These are phyloP conservation scores for Pristionchus entomophagus DNA, from an alignment of 2,888 invertebrate species.

Conservation along the genomic window DNA sequence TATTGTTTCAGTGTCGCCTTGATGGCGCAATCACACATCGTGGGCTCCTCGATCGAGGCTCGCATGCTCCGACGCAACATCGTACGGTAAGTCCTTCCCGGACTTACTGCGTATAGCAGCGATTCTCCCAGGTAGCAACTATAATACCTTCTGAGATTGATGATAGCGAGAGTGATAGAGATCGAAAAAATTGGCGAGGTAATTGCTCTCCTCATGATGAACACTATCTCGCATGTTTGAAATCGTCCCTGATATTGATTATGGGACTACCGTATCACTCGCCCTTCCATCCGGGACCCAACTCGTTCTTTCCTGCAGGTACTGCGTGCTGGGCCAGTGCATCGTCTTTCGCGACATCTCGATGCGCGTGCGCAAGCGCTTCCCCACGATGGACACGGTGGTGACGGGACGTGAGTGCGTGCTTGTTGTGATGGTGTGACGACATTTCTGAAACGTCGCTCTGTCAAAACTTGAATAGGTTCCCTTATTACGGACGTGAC, in stretches of 20 bases:
- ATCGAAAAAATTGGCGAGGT: too few species aligned
- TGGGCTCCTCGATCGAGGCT: not conserved
- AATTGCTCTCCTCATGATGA: not conserved
- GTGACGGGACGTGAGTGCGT: conserved; percentile 42
- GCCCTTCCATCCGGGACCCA: too few species aligned
- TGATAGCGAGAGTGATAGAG: too few species aligned
- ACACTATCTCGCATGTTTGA: too few species aligned
- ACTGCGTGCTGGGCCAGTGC: conserved; percentile 34
- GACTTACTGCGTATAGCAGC: not conserved
- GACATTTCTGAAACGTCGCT: not conserved
- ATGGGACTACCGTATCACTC: too few species aligned
- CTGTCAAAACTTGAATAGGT: not conserved
- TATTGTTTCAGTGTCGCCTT: conserved; percentile 35
- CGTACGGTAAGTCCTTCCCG: conserved; percentile 24
- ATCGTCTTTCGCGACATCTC: conserved; percentile 48
- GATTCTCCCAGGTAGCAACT: not conserved
- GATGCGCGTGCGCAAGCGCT: conserved; percentile 46
- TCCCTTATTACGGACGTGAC: too few species aligned
- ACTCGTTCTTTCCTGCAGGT: too few species aligned
- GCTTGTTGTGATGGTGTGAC: not conserved
- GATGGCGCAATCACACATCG: conserved; percentile 10
- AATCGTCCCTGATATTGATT: too few species aligned
- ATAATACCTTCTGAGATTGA: not conserved
- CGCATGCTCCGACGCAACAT: conserved; percentile 30
- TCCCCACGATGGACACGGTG: conserved; percentile 48